Conservation (phyloP, 2,113 vertebrate genomes). For the Serinus canaria region DNA sequence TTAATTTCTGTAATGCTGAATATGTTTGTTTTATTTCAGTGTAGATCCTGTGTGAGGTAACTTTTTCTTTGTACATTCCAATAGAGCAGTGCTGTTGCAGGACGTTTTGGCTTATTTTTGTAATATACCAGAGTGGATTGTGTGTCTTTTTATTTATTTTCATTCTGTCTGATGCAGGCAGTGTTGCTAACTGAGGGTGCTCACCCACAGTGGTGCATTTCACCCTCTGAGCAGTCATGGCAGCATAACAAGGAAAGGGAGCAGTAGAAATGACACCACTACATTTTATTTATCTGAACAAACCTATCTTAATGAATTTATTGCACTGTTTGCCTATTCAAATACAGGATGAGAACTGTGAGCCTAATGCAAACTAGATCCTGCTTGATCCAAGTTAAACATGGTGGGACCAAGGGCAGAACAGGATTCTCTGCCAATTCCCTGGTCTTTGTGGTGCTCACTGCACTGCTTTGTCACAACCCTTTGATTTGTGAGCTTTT, state of each 20-base stretch:
- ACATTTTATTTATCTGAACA: background rate
- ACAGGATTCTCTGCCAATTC: background rate
- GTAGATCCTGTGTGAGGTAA: background rate
- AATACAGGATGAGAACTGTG: constrained; percentile 31
- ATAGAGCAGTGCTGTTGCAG: background rate
- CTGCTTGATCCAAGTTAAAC: background rate
- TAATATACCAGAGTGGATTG: background rate
- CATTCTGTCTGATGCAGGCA: background rate
- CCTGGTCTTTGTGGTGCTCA: background rate
- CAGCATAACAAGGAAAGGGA: background rate
- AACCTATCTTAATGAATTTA: constrained; percentile 43
- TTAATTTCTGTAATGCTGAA: background rate
- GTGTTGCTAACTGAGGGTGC: background rate
- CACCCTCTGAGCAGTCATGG: background rate
- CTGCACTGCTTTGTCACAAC: background rate
- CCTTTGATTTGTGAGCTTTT: background rate
- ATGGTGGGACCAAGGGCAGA: background rate
- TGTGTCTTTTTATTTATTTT: background rate
- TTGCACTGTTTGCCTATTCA: background rate
- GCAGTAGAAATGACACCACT: background rate
- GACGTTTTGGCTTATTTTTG: background rate
- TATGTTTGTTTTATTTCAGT: background rate
- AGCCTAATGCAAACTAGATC: background rate
- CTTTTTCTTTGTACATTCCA: background rate
- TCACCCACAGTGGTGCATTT: background rate